Evolutionary conservation across 2,888 invertebrate species (phyloP), one percentile per base, ranked within the genome.

Genomic region (Pelosia muscerda): DNA sequence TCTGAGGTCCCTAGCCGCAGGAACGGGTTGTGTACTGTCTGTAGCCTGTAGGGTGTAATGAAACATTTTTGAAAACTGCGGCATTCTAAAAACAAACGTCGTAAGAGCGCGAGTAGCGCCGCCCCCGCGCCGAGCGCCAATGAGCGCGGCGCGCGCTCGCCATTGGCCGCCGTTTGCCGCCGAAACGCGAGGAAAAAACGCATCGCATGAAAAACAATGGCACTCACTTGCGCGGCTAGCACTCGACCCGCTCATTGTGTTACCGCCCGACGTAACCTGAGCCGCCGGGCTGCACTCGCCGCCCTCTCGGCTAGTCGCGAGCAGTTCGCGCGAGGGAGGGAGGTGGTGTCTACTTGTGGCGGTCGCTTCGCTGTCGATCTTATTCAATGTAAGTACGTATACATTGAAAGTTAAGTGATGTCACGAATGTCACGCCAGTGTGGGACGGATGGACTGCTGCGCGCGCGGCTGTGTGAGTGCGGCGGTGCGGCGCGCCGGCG

Each of bases 181-280:
- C 84, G 84, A 84, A 87, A 86, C 83, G 81, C 74, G 71, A 79
- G 76, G 88, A 89, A 89, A 90, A 90, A 90, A 89, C 82, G 82
- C 83, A 83, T 77, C 74, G 75, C 77, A 78, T 78, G 89, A 91
- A 92, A 92, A 92, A 93, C 94, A 93, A 94, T 94, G 93, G 92
- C 92, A 90, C 88, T 90, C 88, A 85, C 83, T 87, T 86, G 87
- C 84, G 77, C 85, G 82, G 82, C 71, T 79, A 81, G 86, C 81
- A 87, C 86, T 89, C 75, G 84, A 80, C 74, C 70, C 72, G 81
- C 81, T 88, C 81, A 87, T 86, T 88, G 89, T 87, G 75, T 74
- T 58, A 26, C 9, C 63, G 73, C 23, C 87, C 81, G 65, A 65
- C 71, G 73, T 84, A 84, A 60, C 65, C 34, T 75, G 88, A 81